Conservation (phyloP, 2,113 vertebrate genomes). For the Numenius arquata region DNA sequence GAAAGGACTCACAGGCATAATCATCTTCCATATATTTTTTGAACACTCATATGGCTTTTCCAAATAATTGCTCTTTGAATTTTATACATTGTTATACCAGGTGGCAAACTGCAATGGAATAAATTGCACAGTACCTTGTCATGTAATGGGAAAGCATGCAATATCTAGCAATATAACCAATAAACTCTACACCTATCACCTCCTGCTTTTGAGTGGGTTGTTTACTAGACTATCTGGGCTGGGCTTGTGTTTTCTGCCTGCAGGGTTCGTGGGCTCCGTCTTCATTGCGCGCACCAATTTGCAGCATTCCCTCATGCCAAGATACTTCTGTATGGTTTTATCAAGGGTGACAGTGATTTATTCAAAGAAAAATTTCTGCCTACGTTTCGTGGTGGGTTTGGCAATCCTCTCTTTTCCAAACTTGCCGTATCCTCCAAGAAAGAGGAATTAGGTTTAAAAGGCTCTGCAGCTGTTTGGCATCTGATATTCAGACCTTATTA, state of each 20-base stretch:
- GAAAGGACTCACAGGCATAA: conserved; percentile 30
- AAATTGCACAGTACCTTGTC: background rate
- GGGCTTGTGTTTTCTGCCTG: background rate
- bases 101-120: conserved; percentile 47
- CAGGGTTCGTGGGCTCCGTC: background rate
- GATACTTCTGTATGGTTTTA: conserved; percentile 8
- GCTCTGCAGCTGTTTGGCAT: conserved; percentile 68
- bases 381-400: conserved; percentile 27
- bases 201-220: background rate
- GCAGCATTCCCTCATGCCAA: background rate
- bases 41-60: conserved; percentile 28
- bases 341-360: conserved; percentile 25
- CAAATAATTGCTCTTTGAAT: conserved; percentile 41
- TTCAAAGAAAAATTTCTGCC: conserved; percentile 27
- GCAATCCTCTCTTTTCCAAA: conserved; percentile 22
- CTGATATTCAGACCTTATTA: conserved; percentile 50
- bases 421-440: conserved; percentile 18
- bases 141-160: background rate
- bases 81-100: conserved; percentile 54
- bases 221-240: background rate
- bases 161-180: background rate
- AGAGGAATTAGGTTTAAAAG: conserved; percentile 50
- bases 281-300: background rate
- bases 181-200: background rate
- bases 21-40: conserved; percentile 28